Percentiles rank a stretch among this genome's conserved stretches.
These are phyloP conservation scores for Caerostris extrusa DNA, from an alignment of 1,140 invertebrate genomes.

Conservation along the genomic window DNA sequence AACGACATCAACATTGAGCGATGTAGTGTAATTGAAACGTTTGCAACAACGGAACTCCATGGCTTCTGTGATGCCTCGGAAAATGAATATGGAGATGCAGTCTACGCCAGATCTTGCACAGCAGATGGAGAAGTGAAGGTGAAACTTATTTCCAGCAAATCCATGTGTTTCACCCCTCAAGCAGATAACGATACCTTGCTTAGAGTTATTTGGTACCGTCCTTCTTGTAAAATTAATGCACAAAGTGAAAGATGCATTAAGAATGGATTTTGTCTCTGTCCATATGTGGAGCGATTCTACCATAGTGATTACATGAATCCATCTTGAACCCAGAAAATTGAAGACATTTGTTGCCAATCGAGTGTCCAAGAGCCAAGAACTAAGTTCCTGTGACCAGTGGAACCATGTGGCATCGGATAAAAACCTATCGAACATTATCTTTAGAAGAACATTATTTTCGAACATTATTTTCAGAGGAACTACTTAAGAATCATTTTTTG, in stretches of 20 bases:
- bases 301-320: too few species aligned
- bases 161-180: neutral
- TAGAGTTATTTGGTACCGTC: neutral
- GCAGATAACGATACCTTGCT: neutral
- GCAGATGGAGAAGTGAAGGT: neutral
- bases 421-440: too few species aligned
- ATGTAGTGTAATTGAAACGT: neutral
- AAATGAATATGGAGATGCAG: slow-evolving; percentile 80
- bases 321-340: too few species aligned
- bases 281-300: too few species aligned
- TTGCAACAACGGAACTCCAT: slow-evolving; percentile 79
- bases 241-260: neutral
- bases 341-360: neutral
- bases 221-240: neutral
- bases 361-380: neutral
- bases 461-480: too few species aligned
- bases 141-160: neutral
- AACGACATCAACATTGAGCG: slow-evolving; percentile 48
- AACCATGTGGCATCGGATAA: neutral
- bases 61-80: slow-evolving; percentile 81
- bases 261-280: neutral
- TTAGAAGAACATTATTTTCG: too few species aligned
- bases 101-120: slow-evolving; percentile 66
- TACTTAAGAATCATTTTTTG: too few species aligned
- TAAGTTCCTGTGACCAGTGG: neutral